Evolutionary conservation across 2,113 vertebrate species (phyloP).

Genomic region (Rhineura floridana): DNA sequence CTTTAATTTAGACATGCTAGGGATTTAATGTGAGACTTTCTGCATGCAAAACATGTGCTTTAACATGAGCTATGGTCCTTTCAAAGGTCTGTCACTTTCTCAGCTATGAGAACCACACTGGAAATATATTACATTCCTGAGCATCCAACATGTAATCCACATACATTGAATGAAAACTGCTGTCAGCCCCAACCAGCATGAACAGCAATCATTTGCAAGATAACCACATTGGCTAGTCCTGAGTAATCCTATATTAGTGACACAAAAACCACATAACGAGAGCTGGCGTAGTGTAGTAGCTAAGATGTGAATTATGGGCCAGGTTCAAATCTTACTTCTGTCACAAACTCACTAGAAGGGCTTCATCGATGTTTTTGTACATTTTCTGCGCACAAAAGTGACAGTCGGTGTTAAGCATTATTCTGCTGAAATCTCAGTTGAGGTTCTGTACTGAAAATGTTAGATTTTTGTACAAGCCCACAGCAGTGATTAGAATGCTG

Average conservation of each 20-base stretch:
- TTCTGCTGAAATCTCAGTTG: neutral
- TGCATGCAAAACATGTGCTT: too few species aligned
- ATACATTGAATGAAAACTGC: too few species aligned
- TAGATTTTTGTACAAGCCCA: neutral
- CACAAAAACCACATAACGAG: neutral
- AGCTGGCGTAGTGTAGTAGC: neutral
- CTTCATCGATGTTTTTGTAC: neutral
- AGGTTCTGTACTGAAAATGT: neutral
- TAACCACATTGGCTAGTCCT: too few species aligned
- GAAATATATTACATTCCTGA: neutral
- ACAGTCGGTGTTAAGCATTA: neutral
- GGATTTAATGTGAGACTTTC: too few species aligned
- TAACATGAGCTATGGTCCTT: too few species aligned
- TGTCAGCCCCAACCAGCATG: too few species aligned
- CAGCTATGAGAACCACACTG: neutral
- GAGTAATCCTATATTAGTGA: neutral
- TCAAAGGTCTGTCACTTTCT: too few species aligned
- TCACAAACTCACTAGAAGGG: neutral
- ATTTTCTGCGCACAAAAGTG: neutral
- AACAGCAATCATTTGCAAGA: too few species aligned
- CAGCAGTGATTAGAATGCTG: neutral
- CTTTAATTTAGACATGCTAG: too few species aligned
- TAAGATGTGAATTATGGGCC: neutral
- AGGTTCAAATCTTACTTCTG: neutral
- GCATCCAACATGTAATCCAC: neutral